A percentile compares a stretch with the other conserved stretches of the same genome.
phyloP scores from a whole-genome alignment of 2,797 vertebrate species.

The Poecilia velifera region DNA sequence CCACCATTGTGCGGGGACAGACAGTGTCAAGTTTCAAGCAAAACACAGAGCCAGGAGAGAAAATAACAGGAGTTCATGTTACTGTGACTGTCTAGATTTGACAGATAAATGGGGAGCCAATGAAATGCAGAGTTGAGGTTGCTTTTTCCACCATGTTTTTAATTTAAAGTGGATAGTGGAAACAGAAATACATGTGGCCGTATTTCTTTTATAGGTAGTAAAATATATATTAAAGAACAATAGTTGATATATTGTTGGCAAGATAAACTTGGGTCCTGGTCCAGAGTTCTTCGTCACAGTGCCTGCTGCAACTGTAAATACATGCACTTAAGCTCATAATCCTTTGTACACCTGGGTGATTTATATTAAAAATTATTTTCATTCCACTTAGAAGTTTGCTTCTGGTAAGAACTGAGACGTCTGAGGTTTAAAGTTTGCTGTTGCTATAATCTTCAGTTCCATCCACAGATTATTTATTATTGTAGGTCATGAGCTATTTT shows the following conservation, averaged over 20 bases:
- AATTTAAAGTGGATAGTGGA: not conserved
- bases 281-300: not conserved
- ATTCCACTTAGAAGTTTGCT: not conserved
- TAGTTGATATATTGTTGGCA: not conserved
- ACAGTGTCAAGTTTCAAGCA: conserved; percentile 64
- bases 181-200: not conserved
- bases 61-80: conserved; percentile 59
- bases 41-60: conserved; percentile 46
- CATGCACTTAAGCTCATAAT: not conserved
- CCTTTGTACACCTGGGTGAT: not conserved
- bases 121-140: conserved; percentile 23
- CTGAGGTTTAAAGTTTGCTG: not conserved
- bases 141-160: conserved; percentile 24
- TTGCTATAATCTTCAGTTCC: not conserved
- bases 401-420: not conserved
- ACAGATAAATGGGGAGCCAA: conserved; percentile 37
- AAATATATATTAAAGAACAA: not conserved
- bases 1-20: conserved; percentile 33
- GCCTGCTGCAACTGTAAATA: not conserved
- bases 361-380: not conserved
- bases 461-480: not conserved
- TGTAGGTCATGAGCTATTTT: not conserved
- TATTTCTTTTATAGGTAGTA: not conserved
- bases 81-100: conserved; percentile 36
- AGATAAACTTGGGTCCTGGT: not conserved